phyloP scores from a whole-genome alignment of 2,113 vertebrate genomes.

The Lepus americanus region DNA sequence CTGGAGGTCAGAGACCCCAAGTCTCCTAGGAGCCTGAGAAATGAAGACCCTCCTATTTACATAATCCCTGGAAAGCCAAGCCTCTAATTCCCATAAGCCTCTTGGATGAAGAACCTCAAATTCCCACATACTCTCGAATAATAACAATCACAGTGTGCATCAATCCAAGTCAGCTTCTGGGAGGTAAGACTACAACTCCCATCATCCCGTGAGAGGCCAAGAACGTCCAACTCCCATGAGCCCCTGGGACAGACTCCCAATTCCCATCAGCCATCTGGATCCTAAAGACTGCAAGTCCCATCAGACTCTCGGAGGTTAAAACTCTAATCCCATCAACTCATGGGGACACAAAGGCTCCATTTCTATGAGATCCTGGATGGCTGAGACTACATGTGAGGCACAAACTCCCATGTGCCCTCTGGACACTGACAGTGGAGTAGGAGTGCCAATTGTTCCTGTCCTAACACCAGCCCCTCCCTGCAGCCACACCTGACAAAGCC shows the following conservation, averaged over 20 bases:
- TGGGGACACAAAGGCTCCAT: conserved; percentile 33
- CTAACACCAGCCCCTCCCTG: not conserved
- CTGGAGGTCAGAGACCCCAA: not conserved
- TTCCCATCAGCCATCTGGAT: conserved; percentile 67
- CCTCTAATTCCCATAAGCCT: not conserved
- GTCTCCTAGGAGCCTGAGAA: not conserved
- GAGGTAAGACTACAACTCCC: conserved; percentile 9
- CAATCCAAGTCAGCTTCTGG: not conserved
- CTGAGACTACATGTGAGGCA: not conserved
- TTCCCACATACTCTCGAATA: not conserved
- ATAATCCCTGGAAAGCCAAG: not conserved
- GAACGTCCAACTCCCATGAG: conserved; percentile 1
- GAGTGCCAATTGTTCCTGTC: not conserved
- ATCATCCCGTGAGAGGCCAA: not conserved
- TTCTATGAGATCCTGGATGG: not conserved
- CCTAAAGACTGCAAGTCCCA: conserved; percentile 61
- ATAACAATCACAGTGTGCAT: not conserved
- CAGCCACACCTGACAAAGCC: not conserved
- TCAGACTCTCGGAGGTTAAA: not conserved
- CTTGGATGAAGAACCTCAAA: not conserved
- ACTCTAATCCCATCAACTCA: not conserved
- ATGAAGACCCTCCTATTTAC: not conserved
- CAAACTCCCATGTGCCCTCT: not conserved
- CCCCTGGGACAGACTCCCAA: conserved; percentile 8
- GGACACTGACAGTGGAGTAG: not conserved